phyloP scores from a whole-genome alignment of 2,888 invertebrate species.

The Spatulosminthurus flaviceps region DNA sequence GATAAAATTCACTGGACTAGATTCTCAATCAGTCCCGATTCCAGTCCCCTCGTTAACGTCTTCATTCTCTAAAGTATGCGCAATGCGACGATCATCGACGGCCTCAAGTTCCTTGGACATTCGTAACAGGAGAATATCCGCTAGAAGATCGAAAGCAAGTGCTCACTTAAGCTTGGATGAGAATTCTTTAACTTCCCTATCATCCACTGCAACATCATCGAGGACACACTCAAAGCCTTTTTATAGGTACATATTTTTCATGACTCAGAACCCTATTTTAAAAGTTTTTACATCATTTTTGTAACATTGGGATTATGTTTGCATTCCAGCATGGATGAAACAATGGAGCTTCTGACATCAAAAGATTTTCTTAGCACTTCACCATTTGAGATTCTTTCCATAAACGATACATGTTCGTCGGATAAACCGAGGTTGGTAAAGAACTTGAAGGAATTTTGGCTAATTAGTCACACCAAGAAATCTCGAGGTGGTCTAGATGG shows the following conservation, averaged over 20 bases:
- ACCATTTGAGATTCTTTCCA: slow-evolving; percentile 61
- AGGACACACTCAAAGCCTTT: slow-evolving; percentile 58
- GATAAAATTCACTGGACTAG: slow-evolving; percentile 58
- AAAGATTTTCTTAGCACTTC: slow-evolving; percentile 57
- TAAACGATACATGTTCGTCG: slow-evolving; percentile 47
- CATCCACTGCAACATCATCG: slow-evolving; percentile 53
- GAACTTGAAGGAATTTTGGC: slow-evolving; percentile 62
- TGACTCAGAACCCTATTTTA: too few relatives aligned
- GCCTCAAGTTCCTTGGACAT: slow-evolving; percentile 57
- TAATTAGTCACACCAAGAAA: slow-evolving; percentile 54
- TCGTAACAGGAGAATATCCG: slow-evolving; percentile 54
- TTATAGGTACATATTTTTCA: slow-evolving; percentile 61
- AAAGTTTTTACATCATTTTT: too few relatives aligned
- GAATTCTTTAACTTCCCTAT: slow-evolving; percentile 60
- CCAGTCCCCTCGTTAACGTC: slow-evolving; percentile 60
- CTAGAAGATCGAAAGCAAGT: slow-evolving; percentile 57
- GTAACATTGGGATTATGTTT: too few relatives aligned
- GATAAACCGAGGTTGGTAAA: slow-evolving; percentile 60
- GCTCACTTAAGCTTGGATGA: slow-evolving; percentile 61
- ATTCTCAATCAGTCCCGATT: slow-evolving; percentile 59
- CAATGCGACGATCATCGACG: slow-evolving; percentile 74
- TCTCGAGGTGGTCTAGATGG: neutral
- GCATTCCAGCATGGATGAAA: slow-evolving; percentile 63
- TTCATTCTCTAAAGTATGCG: slow-evolving; percentile 86
- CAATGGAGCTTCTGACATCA: slow-evolving; percentile 59